These are phyloP conservation scores for Anguilla marmorata DNA, from an alignment of 2,797 vertebrate species.

Conservation along the genomic window DNA sequence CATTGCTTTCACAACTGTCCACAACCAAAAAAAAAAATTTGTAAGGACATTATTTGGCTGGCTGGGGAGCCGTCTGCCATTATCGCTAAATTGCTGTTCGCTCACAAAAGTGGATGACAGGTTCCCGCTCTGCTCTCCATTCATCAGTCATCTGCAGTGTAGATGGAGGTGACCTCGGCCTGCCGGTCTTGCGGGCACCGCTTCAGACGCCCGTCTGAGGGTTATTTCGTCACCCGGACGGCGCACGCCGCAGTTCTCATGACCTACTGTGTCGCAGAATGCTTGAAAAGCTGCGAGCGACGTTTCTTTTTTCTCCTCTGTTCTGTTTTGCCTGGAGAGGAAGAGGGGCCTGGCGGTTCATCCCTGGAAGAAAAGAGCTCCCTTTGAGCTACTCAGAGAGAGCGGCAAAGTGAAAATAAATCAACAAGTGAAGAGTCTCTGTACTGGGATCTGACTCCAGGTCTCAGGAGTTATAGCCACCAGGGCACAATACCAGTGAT, in stretches of 20 bases:
- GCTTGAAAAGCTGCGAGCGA: constrained; percentile 64
- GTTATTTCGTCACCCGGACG: constrained; percentile 72
- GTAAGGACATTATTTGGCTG: background rate
- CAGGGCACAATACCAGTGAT: constrained; percentile 24
- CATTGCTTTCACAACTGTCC: background rate
- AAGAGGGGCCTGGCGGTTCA: constrained; percentile 50
- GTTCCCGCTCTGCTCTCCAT: constrained; percentile 57
- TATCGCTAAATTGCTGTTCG: constrained; percentile 54
- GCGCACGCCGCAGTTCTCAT: constrained; percentile 75
- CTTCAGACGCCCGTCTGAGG: constrained; percentile 66
- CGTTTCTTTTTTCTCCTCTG: constrained; percentile 62
- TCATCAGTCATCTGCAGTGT: constrained; percentile 63
- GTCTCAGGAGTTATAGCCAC: constrained; percentile 19
- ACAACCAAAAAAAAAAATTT: background rate
- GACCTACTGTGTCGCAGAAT: constrained; percentile 79
- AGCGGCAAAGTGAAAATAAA: constrained; percentile 32
- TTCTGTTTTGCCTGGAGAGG: constrained; percentile 62
- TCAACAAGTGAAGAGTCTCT: constrained; percentile 29
- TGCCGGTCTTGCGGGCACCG: constrained; percentile 65
- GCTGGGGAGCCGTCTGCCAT: constrained; percentile 45
- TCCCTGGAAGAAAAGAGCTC: constrained; percentile 49
- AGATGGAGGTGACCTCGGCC: constrained; percentile 65
- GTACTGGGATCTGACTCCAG: constrained; percentile 20
- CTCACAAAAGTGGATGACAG: constrained; percentile 53
- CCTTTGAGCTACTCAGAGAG: constrained; percentile 46